Percentiles rank a stretch among this genome's conserved stretches.
Evolutionary conservation across 2,113 vertebrate species (phyloP).

Genomic region (Brachyistius frenatus): DNA sequence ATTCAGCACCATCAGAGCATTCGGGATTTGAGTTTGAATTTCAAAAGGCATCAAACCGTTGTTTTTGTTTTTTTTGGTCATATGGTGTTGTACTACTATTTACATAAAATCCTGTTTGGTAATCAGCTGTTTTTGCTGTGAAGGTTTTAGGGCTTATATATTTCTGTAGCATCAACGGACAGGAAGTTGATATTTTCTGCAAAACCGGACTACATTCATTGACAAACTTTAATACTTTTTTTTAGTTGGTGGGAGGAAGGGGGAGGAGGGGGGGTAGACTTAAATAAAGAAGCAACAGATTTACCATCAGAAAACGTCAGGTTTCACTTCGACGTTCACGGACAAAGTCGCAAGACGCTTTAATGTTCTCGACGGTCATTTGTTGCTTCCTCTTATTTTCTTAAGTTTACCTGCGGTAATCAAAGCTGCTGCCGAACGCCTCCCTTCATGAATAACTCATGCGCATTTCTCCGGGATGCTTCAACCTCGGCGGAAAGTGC

Average conservation of each 20-base stretch:
- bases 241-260: background rate
- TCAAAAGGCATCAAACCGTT: no score
- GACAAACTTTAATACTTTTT: background rate
- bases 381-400: conserved; percentile 27
- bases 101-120: no score
- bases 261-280: background rate
- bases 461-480: conserved; percentile 41
- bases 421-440: background rate
- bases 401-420: background rate
- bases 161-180: no score
- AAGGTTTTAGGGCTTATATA: no score
- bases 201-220: no score
- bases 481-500: conserved; percentile 17
- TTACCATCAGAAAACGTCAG: background rate
- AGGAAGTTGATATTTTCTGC: no score
- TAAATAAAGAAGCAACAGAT: conserved; percentile 13
- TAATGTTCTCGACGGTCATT: conserved; percentile 28
- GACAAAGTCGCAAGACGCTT: conserved; percentile 16
- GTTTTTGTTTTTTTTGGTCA: no score
- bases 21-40: no score
- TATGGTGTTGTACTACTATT: no score
- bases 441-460: conserved; percentile 39
- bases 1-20: no score
- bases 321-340: background rate
- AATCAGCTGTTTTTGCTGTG: no score